Conservation (phyloP, 2,888 invertebrate species). For the Stenchaetothrips biformis region DNA sequence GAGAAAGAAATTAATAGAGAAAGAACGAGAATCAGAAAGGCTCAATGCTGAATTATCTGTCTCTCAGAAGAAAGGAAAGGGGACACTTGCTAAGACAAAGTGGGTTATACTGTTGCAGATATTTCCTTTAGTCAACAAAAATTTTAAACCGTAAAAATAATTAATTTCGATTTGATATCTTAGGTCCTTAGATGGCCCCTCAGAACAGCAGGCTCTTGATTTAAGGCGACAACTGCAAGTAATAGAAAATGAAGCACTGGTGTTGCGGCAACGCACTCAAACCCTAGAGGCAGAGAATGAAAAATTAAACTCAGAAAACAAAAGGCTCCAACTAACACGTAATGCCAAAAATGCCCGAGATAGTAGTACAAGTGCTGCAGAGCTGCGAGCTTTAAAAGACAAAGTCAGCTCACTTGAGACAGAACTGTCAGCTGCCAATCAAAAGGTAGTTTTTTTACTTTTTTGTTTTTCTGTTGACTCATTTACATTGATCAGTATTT, state of each 20-base stretch:
- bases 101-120: conserved; percentile 40
- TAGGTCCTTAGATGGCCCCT: conserved; percentile 56
- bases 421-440: conserved; percentile 56
- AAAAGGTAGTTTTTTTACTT: conserved; percentile 43
- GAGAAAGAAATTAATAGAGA: conserved; percentile 71
- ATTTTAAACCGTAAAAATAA: conserved; percentile 29
- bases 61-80: conserved; percentile 58
- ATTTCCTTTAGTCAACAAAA: neutral
- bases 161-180: conserved; percentile 34
- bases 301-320: conserved; percentile 67
- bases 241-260: conserved; percentile 69
- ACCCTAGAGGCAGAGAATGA: conserved; percentile 71
- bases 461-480: too few species aligned
- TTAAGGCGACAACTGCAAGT: conserved; percentile 68
- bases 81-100: conserved; percentile 59
- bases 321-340: conserved; percentile 59
- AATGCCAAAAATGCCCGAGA: conserved; percentile 48
- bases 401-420: conserved; percentile 59
- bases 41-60: conserved; percentile 66
- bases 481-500: too few species aligned
- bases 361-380: conserved; percentile 51
- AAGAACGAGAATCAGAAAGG: conserved; percentile 74
- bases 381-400: conserved; percentile 52
- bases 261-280: conserved; percentile 62
- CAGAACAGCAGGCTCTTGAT: conserved; percentile 62